These are phyloP conservation scores for Oreochromis spilurus DNA, from an alignment of 2,113 vertebrate genomes.

Conservation along the genomic window DNA sequence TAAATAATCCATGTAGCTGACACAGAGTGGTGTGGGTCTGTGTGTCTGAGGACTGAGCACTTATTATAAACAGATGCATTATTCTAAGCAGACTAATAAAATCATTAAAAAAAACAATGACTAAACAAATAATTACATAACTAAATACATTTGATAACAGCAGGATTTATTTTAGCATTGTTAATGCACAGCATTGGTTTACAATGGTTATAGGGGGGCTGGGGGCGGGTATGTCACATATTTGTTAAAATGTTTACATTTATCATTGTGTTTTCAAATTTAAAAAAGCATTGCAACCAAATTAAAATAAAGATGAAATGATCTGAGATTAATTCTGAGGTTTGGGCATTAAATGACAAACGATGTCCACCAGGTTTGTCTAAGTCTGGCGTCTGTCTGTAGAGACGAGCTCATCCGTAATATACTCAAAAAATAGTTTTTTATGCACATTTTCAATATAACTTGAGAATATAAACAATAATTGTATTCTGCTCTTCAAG, in stretches of 20 bases:
- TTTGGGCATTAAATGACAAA: background rate
- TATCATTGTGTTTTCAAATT: background rate
- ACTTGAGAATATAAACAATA: background rate
- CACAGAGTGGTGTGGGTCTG: background rate
- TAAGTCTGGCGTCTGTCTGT: background rate
- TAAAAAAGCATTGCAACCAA: background rate
- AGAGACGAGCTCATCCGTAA: background rate
- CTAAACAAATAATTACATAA: background rate
- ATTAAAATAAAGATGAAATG: background rate
- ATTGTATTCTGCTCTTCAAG: background rate
- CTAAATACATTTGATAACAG: background rate
- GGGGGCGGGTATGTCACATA: background rate
- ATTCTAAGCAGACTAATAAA: background rate
- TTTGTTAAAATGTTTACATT: background rate
- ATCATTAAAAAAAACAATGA: background rate
- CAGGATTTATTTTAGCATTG: background rate
- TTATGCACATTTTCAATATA: background rate
- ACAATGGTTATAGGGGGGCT: background rate
- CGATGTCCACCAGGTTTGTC: background rate
- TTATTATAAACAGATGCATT: background rate
- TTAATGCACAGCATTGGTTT: background rate
- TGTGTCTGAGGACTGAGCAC: background rate
- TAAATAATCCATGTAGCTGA: background rate
- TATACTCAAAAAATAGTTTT: background rate
- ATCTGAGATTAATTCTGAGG: background rate